Evolutionary conservation across 2,797 vertebrate genomes (phyloP).

Genomic region (Bucorvus abyssinicus): DNA sequence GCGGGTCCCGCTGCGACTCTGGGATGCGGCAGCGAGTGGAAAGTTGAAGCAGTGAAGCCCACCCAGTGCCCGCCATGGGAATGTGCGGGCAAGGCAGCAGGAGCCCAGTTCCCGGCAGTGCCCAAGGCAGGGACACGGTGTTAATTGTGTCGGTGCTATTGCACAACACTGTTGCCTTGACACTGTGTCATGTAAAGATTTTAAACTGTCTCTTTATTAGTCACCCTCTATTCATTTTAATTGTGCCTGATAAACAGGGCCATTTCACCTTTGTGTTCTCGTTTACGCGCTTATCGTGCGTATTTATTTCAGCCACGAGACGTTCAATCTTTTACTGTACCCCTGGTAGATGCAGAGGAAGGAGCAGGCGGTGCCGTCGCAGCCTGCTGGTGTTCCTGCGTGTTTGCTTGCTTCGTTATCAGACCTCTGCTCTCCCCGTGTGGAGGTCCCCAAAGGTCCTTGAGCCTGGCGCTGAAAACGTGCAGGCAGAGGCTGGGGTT

Average conservation of each 20-base stretch:
- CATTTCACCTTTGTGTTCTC: constrained; percentile 35
- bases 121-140: not conserved
- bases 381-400: not conserved
- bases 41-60: not conserved
- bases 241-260: constrained; percentile 48
- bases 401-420: not conserved
- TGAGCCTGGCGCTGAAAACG: not conserved
- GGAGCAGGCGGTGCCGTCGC: not conserved
- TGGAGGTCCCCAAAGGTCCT: not conserved
- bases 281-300: not conserved
- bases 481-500: not conserved
- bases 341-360: not conserved
- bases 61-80: not conserved
- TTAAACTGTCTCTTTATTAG: constrained; percentile 45
- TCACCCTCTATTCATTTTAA: constrained; percentile 42
- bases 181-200: constrained; percentile 24
- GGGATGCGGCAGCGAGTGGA: rapidly evolving
- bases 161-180: constrained; percentile 49
- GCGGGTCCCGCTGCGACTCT: rapidly evolving
- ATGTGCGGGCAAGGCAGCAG: rapidly evolving
- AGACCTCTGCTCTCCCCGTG: not conserved
- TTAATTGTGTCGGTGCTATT: not conserved
- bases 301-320: not conserved
- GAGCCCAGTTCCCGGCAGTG: not conserved
- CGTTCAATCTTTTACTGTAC: not conserved